phyloP scores from a whole-genome alignment of 2,888 invertebrate genomes.

The Pocota personata region DNA sequence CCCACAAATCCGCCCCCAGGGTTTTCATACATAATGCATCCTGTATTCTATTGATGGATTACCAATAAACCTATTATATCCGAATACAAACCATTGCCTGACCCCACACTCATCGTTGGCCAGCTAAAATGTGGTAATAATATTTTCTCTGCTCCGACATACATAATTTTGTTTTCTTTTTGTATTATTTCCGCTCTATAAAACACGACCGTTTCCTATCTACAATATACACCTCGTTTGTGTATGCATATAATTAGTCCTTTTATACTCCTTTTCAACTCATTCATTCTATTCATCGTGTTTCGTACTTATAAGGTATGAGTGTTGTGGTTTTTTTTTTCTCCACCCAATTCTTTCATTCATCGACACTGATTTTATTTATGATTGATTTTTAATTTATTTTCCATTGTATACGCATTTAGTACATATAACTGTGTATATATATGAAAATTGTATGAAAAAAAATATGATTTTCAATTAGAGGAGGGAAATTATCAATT shows the following conservation, averaged over 20 bases:
- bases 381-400: slow-evolving; percentile 71
- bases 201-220: slow-evolving; percentile 37
- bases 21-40: slow-evolving; percentile 47
- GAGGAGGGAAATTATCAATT: slow-evolving; percentile 66
- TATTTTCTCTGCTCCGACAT: background rate
- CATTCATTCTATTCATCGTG: slow-evolving; percentile 47
- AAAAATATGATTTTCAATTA: slow-evolving; percentile 62
- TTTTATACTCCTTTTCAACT: slow-evolving; percentile 52
- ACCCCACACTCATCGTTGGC: background rate
- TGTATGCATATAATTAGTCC: slow-evolving; percentile 58
- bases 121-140: slow-evolving; percentile 27
- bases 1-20: background rate
- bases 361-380: slow-evolving; percentile 49
- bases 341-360: slow-evolving; percentile 6
- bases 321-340: background rate
- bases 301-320: slow-evolving; percentile 5
- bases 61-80: slow-evolving; percentile 53
- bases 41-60: slow-evolving; percentile 46
- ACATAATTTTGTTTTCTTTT: slow-evolving; percentile 19
- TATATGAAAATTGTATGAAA: background rate
- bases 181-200: slow-evolving; percentile 63
- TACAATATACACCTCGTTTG: background rate
- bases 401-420: slow-evolving; percentile 44
- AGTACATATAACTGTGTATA: background rate
- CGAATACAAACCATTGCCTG: slow-evolving; percentile 49